Conservation (phyloP, 2,113 vertebrate genomes). For the Hypanus sabinus region DNA sequence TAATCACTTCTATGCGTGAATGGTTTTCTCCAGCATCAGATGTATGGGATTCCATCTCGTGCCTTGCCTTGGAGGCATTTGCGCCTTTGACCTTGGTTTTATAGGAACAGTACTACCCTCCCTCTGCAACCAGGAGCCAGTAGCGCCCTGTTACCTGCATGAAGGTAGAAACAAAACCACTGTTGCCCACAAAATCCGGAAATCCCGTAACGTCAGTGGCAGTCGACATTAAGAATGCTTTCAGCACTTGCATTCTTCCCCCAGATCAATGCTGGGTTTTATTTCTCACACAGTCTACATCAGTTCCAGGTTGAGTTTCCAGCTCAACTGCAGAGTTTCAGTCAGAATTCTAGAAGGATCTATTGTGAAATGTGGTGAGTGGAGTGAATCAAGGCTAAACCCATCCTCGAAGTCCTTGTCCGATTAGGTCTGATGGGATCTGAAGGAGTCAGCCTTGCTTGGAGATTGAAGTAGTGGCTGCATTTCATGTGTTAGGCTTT, state of each 20-base stretch:
- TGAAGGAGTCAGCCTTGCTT: background rate
- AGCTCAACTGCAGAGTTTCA: no score
- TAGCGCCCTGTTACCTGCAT: no score
- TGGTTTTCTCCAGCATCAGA: background rate
- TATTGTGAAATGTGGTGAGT: background rate
- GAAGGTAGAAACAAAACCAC: background rate
- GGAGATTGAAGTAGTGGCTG: background rate
- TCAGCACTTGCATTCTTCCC: background rate
- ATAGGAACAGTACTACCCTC: background rate
- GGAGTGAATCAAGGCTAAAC: background rate
- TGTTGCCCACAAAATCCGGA: background rate
- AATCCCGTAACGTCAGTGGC: background rate
- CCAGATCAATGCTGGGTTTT: background rate
- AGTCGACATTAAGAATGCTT: background rate
- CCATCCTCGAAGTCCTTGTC: background rate
- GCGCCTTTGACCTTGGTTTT: background rate
- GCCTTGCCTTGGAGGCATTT: background rate
- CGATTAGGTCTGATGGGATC: background rate
- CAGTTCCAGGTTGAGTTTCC: background rate
- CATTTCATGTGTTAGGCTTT: background rate
- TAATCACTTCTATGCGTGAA: background rate
- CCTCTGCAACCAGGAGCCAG: background rate
- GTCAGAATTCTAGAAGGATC: background rate
- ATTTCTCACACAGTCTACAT: background rate
- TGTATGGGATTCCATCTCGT: background rate